Evolutionary conservation across 2,797 vertebrate species (phyloP), one percentile per base, ranked within the genome.

Genomic region (Muscicapa striata): DNA sequence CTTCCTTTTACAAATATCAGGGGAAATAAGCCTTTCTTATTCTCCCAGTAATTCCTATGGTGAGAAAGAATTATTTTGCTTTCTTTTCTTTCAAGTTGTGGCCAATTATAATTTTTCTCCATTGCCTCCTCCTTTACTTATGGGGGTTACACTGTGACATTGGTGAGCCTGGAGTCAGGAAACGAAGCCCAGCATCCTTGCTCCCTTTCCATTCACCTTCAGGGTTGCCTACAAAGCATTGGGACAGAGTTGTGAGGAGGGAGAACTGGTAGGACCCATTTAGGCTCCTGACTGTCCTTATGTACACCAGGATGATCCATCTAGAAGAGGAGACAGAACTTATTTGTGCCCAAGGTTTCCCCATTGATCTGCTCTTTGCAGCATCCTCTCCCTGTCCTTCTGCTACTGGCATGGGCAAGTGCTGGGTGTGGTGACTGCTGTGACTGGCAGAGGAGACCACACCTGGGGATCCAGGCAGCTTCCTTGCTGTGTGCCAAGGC

Each of bases 1-100:
- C 27, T 84, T 84, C 34, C 78, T 94, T 91, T 94, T 84, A 73
- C 61, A 94, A 93, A 94, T 93, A 90, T 43, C 94, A 77, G 59
- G 77, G 83, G 83, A 95, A 94, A 91, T 90, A 84, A 91, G 21
- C 38, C 18, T 87, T 93, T 84, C 52, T 91, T 79, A 45, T 69
- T 36, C 36, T 52, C 32, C 40, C 23, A 52, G 54, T 82, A 82
- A 91, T 85, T 90, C 84, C 70, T 86, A 11, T 40, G 19, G 63
- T 63, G 64, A 91, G 11, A 32, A 86, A 78, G 49, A 82, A 73
- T 62, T 77, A 69, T 66, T 88, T 89, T 79, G 15, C 55, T 67
- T 73, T 86, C 54, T 75, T 76, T 88, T 63, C 57, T 88, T 95
- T 51, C 0, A 2, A 93, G 36, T 57, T 67, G 17, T 64, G 36